Conservation (phyloP, 92 coral and sea anemone genomes). For the Siderastrea radians region DNA sequence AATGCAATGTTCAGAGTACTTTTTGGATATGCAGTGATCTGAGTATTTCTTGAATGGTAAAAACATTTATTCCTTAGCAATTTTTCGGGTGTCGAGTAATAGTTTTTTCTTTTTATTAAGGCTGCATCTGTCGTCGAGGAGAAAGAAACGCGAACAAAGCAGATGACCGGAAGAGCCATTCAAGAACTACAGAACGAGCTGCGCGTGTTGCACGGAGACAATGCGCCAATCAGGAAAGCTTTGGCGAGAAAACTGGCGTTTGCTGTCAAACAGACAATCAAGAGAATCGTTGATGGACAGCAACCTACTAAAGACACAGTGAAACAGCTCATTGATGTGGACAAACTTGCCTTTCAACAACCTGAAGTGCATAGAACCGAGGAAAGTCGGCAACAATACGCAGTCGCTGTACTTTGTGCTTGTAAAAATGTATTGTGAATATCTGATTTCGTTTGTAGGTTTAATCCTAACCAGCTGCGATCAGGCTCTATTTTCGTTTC, state of each 20-base stretch:
- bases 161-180: background rate
- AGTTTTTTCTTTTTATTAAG: background rate
- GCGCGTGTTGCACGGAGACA: background rate
- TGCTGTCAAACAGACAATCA: conserved; percentile 46
- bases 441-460: no score
- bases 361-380: background rate
- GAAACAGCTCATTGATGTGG: conserved; percentile 19
- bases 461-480: no score
- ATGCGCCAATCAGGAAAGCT: background rate
- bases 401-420: background rate
- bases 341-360: background rate
- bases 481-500: no score
- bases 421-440: background rate
- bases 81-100: no score
- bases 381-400: background rate
- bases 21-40: no score
- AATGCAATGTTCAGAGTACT: no score
- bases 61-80: no score
- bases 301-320: conserved; percentile 31
- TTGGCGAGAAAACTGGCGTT: conserved; percentile 25
- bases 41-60: no score
- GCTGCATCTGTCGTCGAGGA: conserved; percentile 3
- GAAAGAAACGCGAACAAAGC: background rate
- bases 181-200: background rate
- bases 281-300: conserved; percentile 30